Evolutionary conservation across 2,888 invertebrate species (phyloP).

Genomic region (Agrypnus murinus): DNA sequence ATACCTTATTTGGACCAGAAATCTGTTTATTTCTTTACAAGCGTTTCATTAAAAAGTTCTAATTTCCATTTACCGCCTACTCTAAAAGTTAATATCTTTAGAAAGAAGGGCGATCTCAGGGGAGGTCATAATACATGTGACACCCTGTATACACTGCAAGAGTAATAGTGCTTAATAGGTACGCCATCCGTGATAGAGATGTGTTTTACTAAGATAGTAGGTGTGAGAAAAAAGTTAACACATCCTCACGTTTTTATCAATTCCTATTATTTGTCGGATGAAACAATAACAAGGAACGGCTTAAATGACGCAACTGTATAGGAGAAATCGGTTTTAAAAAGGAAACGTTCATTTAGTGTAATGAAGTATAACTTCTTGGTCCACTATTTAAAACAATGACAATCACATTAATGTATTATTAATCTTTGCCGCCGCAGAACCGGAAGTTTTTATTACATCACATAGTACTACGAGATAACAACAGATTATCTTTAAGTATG

Average conservation of each 20-base stretch:
- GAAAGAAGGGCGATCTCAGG: too few species aligned
- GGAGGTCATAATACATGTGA: too few species aligned
- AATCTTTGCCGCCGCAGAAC: slow-evolving; percentile 16
- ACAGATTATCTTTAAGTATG: not conserved
- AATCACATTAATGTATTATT: slow-evolving; percentile 25
- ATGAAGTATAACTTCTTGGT: slow-evolving; percentile 56
- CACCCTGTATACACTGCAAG: too few species aligned
- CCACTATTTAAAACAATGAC: slow-evolving; percentile 46
- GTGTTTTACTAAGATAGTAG: slow-evolving; percentile 1
- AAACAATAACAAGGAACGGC: slow-evolving; percentile 31
- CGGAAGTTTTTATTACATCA: slow-evolving; percentile 24
- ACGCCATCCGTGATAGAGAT: too few species aligned
- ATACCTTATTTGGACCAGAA: too few species aligned
- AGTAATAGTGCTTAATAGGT: too few species aligned
- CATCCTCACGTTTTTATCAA: slow-evolving; percentile 7
- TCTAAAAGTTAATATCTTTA: too few species aligned
- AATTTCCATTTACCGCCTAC: too few species aligned
- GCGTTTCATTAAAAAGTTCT: too few species aligned
- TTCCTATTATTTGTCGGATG: slow-evolving; percentile 19
- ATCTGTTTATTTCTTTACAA: too few species aligned
- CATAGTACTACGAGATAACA: not conserved
- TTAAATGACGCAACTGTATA: slow-evolving; percentile 25
- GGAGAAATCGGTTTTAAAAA: slow-evolving; percentile 55
- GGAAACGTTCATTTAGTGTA: slow-evolving; percentile 59
- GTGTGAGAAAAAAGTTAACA: not conserved